These are phyloP conservation scores for Trichonephila clavata DNA, from an alignment of 1,140 invertebrate species.

Conservation along the genomic window DNA sequence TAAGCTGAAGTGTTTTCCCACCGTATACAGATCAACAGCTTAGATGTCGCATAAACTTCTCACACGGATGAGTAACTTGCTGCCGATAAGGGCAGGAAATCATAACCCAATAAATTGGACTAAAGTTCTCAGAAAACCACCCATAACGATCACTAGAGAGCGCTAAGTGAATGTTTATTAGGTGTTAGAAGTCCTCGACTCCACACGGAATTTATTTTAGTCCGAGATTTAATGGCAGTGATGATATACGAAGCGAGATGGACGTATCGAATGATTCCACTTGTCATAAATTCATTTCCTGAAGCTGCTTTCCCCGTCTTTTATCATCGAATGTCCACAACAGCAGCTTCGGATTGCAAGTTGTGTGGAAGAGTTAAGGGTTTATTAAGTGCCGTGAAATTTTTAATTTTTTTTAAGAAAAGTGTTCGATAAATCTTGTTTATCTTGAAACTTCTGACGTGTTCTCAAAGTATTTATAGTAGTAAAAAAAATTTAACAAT, in stretches of 20 bases:
- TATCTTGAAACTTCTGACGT: too few relatives aligned
- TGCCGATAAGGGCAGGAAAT: conserved; percentile 23
- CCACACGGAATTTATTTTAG: conserved; percentile 33
- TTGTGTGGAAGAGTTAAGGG: background rate
- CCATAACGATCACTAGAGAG: conserved; percentile 31
- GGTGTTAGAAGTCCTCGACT: background rate
- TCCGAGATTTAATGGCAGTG: conserved; percentile 12
- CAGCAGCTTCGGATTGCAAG: background rate
- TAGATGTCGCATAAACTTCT: background rate
- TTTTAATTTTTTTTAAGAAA: too few relatives aligned
- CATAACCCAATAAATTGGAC: conserved; percentile 19
- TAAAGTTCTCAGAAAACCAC: conserved; percentile 35
- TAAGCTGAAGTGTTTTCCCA: background rate
- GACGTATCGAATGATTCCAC: background rate
- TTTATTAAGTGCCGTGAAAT: too few relatives aligned
- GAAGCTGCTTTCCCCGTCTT: background rate
- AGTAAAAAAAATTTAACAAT: too few relatives aligned
- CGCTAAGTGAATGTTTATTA: conserved; percentile 59
- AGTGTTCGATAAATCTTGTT: too few relatives aligned
- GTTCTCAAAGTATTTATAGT: too few relatives aligned
- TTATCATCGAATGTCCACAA: background rate
- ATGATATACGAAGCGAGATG: background rate
- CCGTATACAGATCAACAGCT: background rate
- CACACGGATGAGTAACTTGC: conserved; percentile 12
- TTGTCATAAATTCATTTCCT: background rate